These are phyloP conservation scores for Pseudoatta argentina DNA, from an alignment of 1,140 invertebrate genomes.

Conservation along the genomic window DNA sequence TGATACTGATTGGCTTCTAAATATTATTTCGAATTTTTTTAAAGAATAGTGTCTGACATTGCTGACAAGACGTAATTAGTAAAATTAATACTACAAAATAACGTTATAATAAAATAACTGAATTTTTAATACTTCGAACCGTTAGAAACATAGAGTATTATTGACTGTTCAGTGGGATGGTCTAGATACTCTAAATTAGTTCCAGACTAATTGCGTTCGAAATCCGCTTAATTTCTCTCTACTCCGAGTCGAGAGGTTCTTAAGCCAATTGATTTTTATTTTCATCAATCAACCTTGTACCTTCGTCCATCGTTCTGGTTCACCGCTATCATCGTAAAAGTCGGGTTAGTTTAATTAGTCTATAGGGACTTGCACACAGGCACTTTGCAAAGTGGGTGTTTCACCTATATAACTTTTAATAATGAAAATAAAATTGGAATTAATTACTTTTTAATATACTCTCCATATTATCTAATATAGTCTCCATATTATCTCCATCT, in stretches of 20 bases:
- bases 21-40: neutral
- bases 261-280: constrained; percentile 64
- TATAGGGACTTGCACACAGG: constrained; percentile 16
- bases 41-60: neutral
- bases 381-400: neutral
- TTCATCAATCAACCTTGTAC: constrained; percentile 52
- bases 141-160: constrained; percentile 37
- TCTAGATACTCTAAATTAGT: constrained; percentile 26
- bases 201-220: constrained; percentile 50
- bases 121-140: constrained; percentile 6
- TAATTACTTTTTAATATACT: constrained; percentile 7
- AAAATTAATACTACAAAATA: neutral
- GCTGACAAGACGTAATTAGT: neutral
- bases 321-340: constrained; percentile 43
- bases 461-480: neutral
- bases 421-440: constrained; percentile 39
- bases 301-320: constrained; percentile 31
- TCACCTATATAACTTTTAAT: constrained; percentile 36
- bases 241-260: neutral
- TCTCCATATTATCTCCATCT: neutral
- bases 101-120: constrained; percentile 10
- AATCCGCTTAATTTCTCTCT: constrained; percentile 59
- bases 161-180: neutral
- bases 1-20: neutral
- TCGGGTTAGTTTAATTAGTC: constrained; percentile 64